Percentiles rank a stretch among this genome's conserved stretches.
Evolutionary conservation across 2,113 vertebrate genomes (phyloP).

Genomic region (Caranx melampygus): DNA sequence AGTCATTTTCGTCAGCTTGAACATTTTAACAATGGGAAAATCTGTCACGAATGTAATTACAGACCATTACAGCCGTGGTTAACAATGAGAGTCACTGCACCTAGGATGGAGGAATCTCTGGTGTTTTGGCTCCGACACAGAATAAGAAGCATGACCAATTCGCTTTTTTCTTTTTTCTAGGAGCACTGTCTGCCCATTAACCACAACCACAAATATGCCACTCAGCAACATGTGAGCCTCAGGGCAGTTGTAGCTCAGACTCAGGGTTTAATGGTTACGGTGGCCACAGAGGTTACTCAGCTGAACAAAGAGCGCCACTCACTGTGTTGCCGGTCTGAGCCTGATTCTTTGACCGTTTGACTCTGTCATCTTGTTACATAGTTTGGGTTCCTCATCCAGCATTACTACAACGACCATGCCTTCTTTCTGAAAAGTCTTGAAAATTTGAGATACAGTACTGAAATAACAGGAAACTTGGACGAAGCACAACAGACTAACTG

Average conservation of each 20-base stretch:
- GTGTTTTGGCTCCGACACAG: conserved; percentile 43
- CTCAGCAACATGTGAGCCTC: conserved; percentile 66
- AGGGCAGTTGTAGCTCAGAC: conserved; percentile 52
- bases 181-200: conserved; percentile 48
- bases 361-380: conserved; percentile 14
- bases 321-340: conserved; percentile 51
- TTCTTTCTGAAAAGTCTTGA: neutral
- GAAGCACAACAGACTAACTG: conserved; percentile 1
- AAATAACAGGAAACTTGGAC: conserved; percentile 19
- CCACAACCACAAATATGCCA: conserved; percentile 70
- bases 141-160: conserved; percentile 49
- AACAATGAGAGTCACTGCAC: conserved; percentile 41
- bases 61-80: conserved; percentile 3
- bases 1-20: conserved; percentile 1
- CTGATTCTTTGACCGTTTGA: conserved; percentile 34
- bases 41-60: conserved; percentile 20
- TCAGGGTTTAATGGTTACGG: conserved; percentile 49
- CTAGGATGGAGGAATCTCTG: conserved; percentile 36
- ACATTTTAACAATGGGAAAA: conserved; percentile 31
- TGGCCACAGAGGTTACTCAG: conserved; percentile 47
- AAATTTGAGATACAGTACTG: neutral
- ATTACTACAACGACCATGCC: neutral
- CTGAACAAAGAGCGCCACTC: conserved; percentile 51
- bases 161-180: conserved; percentile 25
- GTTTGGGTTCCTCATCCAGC: conserved; percentile 12